Conservation (phyloP, 2,797 vertebrate species). For the Natrix natrix region DNA sequence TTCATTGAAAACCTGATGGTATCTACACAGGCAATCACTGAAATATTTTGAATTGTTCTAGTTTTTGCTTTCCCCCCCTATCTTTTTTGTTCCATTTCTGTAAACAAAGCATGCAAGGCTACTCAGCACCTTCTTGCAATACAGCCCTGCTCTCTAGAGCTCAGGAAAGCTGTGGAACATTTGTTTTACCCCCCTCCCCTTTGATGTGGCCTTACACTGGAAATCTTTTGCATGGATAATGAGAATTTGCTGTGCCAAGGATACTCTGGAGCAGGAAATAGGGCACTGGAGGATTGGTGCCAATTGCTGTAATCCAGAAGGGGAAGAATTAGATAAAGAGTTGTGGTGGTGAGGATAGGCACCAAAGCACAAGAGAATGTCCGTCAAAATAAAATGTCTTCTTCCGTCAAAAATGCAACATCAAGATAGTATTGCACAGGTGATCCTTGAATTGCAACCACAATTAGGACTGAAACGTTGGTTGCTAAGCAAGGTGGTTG, state of each 20-base stretch:
- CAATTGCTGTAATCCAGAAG: not conserved
- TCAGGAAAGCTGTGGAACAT: not conserved
- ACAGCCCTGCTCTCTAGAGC: rapidly evolving
- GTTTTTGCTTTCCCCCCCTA: not conserved
- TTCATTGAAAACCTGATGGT: not conserved
- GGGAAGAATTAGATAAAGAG: not conserved
- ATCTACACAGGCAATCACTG: not conserved
- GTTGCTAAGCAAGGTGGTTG: too few species aligned
- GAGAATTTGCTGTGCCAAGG: conserved; percentile 47
- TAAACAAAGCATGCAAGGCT: not conserved
- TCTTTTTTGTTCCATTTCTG: not conserved
- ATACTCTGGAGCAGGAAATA: conserved; percentile 4
- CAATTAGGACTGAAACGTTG: too few species aligned
- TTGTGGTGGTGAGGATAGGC: not conserved
- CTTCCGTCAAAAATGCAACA: not conserved
- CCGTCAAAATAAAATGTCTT: not conserved
- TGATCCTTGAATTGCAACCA: too few species aligned
- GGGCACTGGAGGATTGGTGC: not conserved
- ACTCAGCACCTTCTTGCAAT: not conserved
- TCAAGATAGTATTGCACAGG: not conserved
- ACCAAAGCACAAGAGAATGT: not conserved
- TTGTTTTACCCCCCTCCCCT: conserved; percentile 14
- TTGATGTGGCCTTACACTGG: conserved; percentile 31
- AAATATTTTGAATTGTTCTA: not conserved
- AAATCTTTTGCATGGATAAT: not conserved